Evolutionary conservation across 2,797 vertebrate genomes (phyloP), one percentile per base, ranked within the genome.

Genomic region (Neosalanx taihuensis): DNA sequence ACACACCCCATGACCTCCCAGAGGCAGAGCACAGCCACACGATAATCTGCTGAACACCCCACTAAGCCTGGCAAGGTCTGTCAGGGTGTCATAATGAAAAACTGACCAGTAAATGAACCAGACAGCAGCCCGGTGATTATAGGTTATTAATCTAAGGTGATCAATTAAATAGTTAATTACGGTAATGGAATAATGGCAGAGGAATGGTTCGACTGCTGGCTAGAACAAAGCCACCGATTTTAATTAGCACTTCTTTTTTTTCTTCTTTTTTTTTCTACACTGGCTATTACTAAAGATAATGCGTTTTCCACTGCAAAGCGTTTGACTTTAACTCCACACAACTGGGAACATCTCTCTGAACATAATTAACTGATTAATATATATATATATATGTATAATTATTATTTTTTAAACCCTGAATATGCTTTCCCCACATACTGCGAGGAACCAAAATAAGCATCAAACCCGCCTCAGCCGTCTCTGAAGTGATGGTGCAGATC

Each of bases 91-190:
- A 59, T 18, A 69, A 78, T 74, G 58, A 61, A 7, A 33, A 64
- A 35, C 33, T 73, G 33, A 56, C 49, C 53, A 69, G 57, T 31
- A 72, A 78, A 69, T 59, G 35, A 63, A 49, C 72, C 5, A 0
- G 20, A 33, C 67, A 76, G 73, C 51, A 71, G 65, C 68, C 0
- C 51, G 69, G 79, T 71, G 51, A 58, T 69, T 73, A 65, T 35
- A 56, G 33, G 37, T 41, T 49, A 59, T 10, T 33, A 10, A 69
- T 60, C 63, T 46, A 51, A 64, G 35, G 56, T 35, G 70, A 78
- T 76, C 73, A 73, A 79, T 74, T 74, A 68, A 67, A 67, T 33
- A 30, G 53, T 49, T 72, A 68, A 71, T 80, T 75, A 59, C 23
- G 63, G 20, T 61, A 73, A 72, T 78, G 61, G 62, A 67, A 74